Evolutionary conservation across 2,113 vertebrate genomes (phyloP), one percentile per base, ranked within the genome.

Genomic region (Seriola aureovittata): DNA sequence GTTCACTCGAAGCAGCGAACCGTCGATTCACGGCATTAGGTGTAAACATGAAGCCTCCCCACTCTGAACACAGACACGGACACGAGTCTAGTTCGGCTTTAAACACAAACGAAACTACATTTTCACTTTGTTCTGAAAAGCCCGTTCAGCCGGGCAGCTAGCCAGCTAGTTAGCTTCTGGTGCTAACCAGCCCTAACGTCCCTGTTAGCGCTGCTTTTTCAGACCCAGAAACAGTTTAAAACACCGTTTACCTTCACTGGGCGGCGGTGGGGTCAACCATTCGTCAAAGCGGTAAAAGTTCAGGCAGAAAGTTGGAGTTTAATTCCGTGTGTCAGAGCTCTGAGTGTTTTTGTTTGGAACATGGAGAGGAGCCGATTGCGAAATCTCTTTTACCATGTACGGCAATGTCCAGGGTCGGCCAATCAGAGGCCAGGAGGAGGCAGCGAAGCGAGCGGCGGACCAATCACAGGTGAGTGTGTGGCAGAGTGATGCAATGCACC

Each of bases 381-480:
- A 96, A 96, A 96, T 95, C 92, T 85, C 77, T 88, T 88, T 93
- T 86, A 89, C 95, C 94, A 92, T 95, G 91, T 95, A 95, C 85
- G 95, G 94, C 86, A 78, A 94, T 94, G 74, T 93, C 63, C 14
- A 16, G 23, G 9, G 1, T 65, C 54, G 85, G 69, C 95, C 95
- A 95, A 95, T 95, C 90, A 88, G 36, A 68, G 19, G 25, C 32
- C 13, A 70, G 40, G 0, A 1, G 76, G 75, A 1, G 81, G 80
- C 6, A n/a, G 42, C 46, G 6, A 0, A 11, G 4, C 0, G 0
- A 19, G 23, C 0, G 1, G 0, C 25, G 4, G 57, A n/a, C 95
- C 94, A 95, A 95, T 95, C 85, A 70, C 2, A 34, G 13, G 11
- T 1, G 50, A 69, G 66, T 2, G 17, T 52, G n/a, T 5, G 11